phyloP scores from a whole-genome alignment of 1,140 invertebrate genomes.

The Rhagoletis zephyria region DNA sequence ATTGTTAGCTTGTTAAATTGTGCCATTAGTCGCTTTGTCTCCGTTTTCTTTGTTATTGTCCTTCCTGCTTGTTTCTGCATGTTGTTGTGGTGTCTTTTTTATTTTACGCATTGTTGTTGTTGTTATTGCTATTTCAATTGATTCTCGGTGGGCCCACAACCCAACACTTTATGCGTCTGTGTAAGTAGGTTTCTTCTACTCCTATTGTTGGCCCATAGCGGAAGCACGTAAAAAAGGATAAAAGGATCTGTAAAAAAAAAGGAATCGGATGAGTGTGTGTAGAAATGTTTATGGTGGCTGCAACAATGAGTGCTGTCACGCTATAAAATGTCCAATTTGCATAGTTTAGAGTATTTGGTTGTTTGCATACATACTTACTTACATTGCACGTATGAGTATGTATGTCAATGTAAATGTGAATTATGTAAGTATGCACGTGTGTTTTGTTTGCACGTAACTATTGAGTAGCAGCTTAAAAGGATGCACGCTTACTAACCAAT shows the following conservation, averaged over 20 bases:
- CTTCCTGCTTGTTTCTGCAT: neutral
- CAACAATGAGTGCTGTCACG: neutral
- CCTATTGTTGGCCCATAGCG: constrained; percentile 13
- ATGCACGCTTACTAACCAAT: neutral
- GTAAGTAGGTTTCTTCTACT: neutral
- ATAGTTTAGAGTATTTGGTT: constrained; percentile 31
- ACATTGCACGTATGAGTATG: neutral
- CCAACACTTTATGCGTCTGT: neutral
- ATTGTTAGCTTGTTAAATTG: constrained; percentile 51
- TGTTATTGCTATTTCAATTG: neutral
- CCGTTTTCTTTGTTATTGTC: constrained; percentile 30
- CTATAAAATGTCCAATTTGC: constrained; percentile 35
- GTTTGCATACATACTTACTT: neutral
- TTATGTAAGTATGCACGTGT: neutral
- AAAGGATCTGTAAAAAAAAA: neutral
- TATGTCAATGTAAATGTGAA: neutral
- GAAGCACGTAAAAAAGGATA: constrained; percentile 26
- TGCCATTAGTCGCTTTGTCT: constrained; percentile 47
- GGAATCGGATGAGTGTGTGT: neutral
- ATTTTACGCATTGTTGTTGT: neutral
- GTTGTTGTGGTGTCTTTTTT: neutral
- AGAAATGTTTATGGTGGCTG: constrained; percentile 7
- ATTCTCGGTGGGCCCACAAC: neutral
- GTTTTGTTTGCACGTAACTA: neutral
- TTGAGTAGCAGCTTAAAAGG: neutral